Evolutionary conservation across 2,888 invertebrate genomes (phyloP).

Genomic region (Thymelicus acteon): DNA sequence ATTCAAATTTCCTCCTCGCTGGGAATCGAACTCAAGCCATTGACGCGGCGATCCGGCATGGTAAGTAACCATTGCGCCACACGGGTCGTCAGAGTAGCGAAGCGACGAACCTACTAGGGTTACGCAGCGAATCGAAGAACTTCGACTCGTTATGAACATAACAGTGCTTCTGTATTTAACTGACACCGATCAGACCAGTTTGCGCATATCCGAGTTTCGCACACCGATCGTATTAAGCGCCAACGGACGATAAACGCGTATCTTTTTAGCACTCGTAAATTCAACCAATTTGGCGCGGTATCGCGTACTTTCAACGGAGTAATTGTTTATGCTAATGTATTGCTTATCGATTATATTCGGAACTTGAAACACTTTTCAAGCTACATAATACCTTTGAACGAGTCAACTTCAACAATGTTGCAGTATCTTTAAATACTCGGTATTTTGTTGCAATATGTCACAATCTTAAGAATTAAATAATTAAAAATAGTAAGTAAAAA

Average conservation of each 20-base stretch:
- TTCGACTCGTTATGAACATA: neutral
- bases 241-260: conserved; percentile 27
- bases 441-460: too few species aligned
- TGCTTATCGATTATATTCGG: neutral
- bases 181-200: conserved; percentile 28
- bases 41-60: too few species aligned
- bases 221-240: conserved; percentile 11
- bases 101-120: too few species aligned
- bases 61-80: too few species aligned
- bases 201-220: conserved; percentile 2
- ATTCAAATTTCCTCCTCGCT: too few species aligned
- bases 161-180: neutral
- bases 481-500: too few species aligned
- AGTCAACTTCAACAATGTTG: too few species aligned
- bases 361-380: neutral
- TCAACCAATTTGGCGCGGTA: conserved; percentile 22
- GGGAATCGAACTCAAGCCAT: too few species aligned
- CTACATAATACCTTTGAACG: neutral
- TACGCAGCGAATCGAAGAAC: too few species aligned
- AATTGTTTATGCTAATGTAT: conserved; percentile 21
- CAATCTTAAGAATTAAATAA: too few species aligned
- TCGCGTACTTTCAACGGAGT: neutral
- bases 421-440: too few species aligned
- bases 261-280: conserved; percentile 31
- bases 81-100: too few species aligned